Evolutionary conservation across 2,888 invertebrate species (phyloP).

Genomic region (Disparrhopalites patrizii): DNA sequence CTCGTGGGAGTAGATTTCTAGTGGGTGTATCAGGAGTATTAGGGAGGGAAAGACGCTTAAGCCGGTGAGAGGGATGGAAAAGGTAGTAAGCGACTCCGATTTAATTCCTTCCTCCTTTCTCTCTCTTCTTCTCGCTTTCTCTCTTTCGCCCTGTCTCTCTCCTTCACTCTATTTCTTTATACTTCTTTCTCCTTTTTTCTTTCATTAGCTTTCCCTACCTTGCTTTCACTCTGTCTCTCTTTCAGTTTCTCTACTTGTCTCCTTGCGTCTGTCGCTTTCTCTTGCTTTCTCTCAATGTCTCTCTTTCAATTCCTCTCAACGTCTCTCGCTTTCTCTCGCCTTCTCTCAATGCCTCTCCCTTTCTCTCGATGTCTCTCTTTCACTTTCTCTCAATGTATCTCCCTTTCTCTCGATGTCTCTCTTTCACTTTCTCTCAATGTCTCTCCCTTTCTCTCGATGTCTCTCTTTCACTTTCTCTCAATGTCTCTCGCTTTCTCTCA

Average conservation of each 20-base stretch:
- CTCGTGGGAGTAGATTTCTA: no score
- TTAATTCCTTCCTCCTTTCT: background rate
- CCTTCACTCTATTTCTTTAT: conserved; percentile 3
- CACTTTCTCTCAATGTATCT: background rate
- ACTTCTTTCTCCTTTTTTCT: background rate
- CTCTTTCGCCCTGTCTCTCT: background rate
- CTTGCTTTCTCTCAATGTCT: background rate
- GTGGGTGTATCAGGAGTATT: no score
- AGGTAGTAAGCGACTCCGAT: no score
- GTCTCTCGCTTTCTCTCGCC: background rate
- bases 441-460: no score
- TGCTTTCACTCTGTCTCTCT: background rate
- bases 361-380: background rate
- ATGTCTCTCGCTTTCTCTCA: no score
- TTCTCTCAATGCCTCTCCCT: background rate
- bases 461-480: no score
- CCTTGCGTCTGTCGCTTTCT: background rate
- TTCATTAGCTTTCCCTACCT: background rate
- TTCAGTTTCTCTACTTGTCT: background rate
- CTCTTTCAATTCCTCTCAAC: no score
- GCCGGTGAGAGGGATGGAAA: no score
- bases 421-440: no score
- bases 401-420: no score
- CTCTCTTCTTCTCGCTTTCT: background rate
- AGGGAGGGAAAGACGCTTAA: no score